phyloP scores from a whole-genome alignment of 2,888 invertebrate genomes.

The Ganaspis brasiliensis region DNA sequence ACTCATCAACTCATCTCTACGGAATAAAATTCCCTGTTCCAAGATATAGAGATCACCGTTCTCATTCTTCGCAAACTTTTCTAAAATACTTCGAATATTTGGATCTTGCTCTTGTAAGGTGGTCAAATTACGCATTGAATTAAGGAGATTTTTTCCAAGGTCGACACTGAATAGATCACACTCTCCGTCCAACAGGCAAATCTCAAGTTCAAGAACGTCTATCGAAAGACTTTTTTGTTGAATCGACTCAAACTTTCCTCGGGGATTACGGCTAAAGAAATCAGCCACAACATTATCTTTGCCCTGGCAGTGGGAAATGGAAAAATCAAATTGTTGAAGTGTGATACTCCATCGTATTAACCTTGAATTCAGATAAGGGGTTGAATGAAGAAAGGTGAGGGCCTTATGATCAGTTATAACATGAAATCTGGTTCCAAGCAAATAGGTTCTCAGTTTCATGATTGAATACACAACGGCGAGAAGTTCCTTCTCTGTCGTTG shows the following conservation, averaged over 20 bases:
- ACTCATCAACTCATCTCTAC: neutral
- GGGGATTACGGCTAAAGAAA: neutral
- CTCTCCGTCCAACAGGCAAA: no score
- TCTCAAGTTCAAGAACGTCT: neutral
- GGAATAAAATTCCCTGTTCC: slow-evolving; percentile 3
- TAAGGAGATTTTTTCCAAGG: neutral
- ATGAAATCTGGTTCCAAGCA: slow-evolving; percentile 28
- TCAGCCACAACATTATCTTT: neutral
- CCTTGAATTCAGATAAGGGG: neutral
- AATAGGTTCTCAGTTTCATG: slow-evolving; percentile 36
- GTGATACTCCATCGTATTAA: neutral
- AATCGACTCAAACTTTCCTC: neutral
- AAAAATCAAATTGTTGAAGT: neutral
- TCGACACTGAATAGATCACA: neutral
- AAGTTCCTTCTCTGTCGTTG: slow-evolving; percentile 65
- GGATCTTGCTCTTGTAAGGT: no score
- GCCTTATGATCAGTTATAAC: neutral
- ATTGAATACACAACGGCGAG: slow-evolving; percentile 50
- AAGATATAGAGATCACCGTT: neutral
- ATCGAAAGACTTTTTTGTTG: neutral
- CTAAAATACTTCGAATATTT: no score
- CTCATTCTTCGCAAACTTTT: no score
- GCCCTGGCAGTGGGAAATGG: neutral
- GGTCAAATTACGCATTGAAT: neutral
- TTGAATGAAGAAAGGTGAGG: neutral